These are phyloP conservation scores for Rhinoptilus africanus DNA, from an alignment of 2,113 vertebrate genomes.

Conservation along the genomic window DNA sequence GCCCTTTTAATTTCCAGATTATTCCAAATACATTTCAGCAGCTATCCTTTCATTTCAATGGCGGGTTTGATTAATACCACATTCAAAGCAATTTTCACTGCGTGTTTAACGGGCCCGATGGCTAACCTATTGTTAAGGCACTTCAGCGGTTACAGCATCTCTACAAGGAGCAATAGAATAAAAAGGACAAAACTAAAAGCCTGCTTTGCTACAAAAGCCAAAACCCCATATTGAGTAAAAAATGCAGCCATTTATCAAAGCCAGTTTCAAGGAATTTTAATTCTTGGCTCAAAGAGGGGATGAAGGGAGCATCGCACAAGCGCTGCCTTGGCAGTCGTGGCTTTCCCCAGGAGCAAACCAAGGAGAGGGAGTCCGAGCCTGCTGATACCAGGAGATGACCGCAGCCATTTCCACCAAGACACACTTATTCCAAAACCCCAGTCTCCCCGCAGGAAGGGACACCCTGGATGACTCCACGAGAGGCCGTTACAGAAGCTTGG, in stretches of 20 bases:
- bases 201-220: slow-evolving; percentile 7
- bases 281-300: neutral
- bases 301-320: neutral
- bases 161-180: neutral
- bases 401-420: neutral
- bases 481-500: neutral
- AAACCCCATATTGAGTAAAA: slow-evolving; percentile 6
- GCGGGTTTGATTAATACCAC: slow-evolving; percentile 35
- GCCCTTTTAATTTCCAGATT: neutral
- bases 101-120: neutral
- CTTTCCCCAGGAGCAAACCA: neutral
- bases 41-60: neutral
- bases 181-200: neutral
- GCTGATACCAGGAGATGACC: neutral
- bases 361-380: neutral
- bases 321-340: neutral
- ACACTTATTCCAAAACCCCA: neutral
- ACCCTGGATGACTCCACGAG: fast-evolving
- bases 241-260: slow-evolving; percentile 7
- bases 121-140: neutral
- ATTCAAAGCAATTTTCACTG: neutral
- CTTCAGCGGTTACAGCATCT: neutral
- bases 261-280: neutral
- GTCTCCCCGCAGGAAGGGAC: neutral
- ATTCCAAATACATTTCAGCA: slow-evolving; percentile 7